Conservation (phyloP, 2,113 vertebrate species). For the Corythornis madagascariensis region DNA sequence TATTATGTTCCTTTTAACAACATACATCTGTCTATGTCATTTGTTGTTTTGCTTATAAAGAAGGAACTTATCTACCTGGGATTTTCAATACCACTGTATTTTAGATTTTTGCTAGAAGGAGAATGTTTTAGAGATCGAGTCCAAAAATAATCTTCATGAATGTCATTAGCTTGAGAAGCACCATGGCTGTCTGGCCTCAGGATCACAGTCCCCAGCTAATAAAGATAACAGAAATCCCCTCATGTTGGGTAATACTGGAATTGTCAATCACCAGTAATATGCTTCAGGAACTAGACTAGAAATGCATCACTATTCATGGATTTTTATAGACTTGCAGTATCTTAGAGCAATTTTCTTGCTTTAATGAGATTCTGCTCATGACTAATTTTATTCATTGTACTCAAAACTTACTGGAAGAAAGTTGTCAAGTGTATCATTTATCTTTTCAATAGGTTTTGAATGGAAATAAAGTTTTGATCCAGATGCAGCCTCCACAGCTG, state of each 20-base stretch:
- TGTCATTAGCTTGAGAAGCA: not conserved
- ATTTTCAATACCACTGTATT: not conserved
- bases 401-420: not conserved
- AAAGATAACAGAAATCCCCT: not conserved
- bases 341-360: not conserved
- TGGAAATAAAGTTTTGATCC: not conserved
- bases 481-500: not conserved
- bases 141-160: not conserved
- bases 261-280: not conserved
- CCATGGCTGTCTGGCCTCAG: not conserved
- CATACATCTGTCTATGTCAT: rapidly evolving
- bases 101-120: not conserved
- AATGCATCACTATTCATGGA: not conserved
- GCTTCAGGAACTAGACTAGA: not conserved
- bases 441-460: not conserved
- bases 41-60: not conserved
- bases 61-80: not conserved
- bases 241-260: not conserved
- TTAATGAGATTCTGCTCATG: not conserved
- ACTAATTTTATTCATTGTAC: not conserved
- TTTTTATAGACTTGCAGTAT: not conserved
- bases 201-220: not conserved
- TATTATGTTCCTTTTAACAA: not conserved
- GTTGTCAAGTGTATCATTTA: not conserved
- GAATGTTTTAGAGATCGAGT: not conserved